Evolutionary conservation across 64 coral and sea anemone species (phyloP).

Genomic region (Montipora cactus): DNA sequence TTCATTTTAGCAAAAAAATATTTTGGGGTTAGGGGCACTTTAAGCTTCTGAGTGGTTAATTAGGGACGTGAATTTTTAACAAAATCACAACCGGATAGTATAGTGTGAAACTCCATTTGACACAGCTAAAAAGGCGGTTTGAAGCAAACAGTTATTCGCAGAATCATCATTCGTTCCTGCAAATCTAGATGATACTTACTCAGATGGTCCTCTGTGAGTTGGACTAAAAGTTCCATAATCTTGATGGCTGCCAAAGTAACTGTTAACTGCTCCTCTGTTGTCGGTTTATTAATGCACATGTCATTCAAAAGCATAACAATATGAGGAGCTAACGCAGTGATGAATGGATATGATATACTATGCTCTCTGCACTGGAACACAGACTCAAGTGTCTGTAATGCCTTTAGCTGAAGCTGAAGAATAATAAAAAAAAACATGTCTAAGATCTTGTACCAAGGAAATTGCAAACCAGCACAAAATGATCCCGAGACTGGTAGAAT

Average conservation of each 20-base stretch:
- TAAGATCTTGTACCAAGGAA: neutral
- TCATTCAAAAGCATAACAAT: conserved; percentile 93
- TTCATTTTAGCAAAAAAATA: no score
- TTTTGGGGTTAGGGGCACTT: no score
- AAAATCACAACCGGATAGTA: neutral
- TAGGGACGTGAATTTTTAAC: no score
- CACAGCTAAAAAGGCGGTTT: no score
- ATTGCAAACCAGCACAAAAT: neutral
- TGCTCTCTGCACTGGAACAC: conserved; percentile 92
- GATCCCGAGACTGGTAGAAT: no score
- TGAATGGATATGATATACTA: conserved; percentile 72
- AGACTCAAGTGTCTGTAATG: conserved; percentile 84
- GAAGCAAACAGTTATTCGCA: no score
- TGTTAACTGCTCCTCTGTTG: conserved; percentile 79
- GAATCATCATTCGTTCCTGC: no score
- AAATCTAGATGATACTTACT: conserved; percentile 70
- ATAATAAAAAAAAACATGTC: neutral
- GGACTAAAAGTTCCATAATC: conserved; percentile 80
- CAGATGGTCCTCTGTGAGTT: conserved; percentile 80
- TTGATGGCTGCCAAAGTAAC: conserved; percentile 83
- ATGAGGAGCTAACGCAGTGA: conserved; percentile 86
- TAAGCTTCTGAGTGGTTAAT: no score
- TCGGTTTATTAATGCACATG: conserved; percentile 81
- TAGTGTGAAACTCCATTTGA: no score
- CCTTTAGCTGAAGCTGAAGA: conserved; percentile 92